Evolutionary conservation across 1,140 invertebrate genomes (phyloP).

Genomic region (Diachasma alloeum): DNA sequence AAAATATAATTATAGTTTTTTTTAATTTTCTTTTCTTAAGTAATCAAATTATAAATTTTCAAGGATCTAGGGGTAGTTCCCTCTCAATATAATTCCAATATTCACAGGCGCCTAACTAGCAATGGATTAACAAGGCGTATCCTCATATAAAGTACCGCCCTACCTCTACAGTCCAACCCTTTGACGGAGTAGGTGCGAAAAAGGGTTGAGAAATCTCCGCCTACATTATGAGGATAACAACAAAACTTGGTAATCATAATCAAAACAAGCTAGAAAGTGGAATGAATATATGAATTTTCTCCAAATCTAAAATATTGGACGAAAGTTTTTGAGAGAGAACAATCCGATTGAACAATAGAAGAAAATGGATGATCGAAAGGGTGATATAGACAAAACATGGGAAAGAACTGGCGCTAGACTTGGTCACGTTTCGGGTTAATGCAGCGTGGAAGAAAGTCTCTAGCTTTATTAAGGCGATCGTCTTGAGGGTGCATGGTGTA

Average conservation of each 20-base stretch:
- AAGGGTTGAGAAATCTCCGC: not conserved
- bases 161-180: not conserved
- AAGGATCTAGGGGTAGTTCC: not conserved
- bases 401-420: not conserved
- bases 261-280: not conserved
- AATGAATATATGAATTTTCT: not conserved
- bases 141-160: not conserved
- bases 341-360: not conserved
- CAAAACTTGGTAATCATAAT: not conserved
- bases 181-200: not conserved
- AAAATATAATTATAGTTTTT: too few species aligned
- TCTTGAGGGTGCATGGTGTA: not conserved
- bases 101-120: not conserved
- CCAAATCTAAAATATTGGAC: not conserved
- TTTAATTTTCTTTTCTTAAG: too few species aligned
- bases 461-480: not conserved
- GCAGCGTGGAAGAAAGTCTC: constrained; percentile 4
- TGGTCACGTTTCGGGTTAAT: constrained; percentile 9
- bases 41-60: not conserved
- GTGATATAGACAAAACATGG: not conserved
- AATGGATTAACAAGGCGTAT: not conserved
- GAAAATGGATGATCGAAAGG: not conserved
- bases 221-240: not conserved
- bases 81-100: not conserved
- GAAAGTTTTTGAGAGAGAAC: not conserved